A percentile compares a stretch with the other conserved stretches of the same genome.
Evolutionary conservation across 2,797 vertebrate genomes (phyloP).

Genomic region (Pseudochirops cupreus): DNA sequence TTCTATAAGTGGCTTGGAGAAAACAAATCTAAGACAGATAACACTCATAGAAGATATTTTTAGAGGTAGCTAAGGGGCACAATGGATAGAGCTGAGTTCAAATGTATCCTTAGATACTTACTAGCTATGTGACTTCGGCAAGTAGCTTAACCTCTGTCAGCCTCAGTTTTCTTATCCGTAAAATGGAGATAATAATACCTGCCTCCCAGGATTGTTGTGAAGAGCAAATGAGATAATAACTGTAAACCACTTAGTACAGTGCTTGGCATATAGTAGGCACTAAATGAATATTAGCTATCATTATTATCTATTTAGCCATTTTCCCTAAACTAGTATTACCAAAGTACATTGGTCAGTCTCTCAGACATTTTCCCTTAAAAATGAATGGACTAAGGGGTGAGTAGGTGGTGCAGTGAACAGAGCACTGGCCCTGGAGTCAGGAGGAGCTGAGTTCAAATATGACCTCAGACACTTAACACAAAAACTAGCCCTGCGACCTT

Average conservation of each 20-base stretch:
- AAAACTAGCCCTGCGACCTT: too few relatives aligned
- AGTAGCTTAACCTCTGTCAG: not conserved
- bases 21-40: not conserved
- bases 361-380: not conserved
- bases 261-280: not conserved
- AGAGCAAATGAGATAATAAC: not conserved
- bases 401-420: too few relatives aligned
- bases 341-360: not conserved
- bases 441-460: too few relatives aligned
- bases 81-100: not conserved
- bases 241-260: not conserved
- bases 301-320: not conserved
- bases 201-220: not conserved
- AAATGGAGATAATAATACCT: not conserved
- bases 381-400: not conserved
- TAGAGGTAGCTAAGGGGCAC: not conserved
- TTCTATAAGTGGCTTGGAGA: not conserved
- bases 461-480: too few relatives aligned
- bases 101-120: not conserved
- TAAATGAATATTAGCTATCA: not conserved
- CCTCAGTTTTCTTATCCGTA: not conserved
- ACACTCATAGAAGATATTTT: not conserved
- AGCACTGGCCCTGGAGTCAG: too few relatives aligned
- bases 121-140: not conserved
- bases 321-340: not conserved